These are phyloP conservation scores for Pinctada fucata DNA, from an alignment of 2,888 invertebrate species.

Conservation along the genomic window DNA sequence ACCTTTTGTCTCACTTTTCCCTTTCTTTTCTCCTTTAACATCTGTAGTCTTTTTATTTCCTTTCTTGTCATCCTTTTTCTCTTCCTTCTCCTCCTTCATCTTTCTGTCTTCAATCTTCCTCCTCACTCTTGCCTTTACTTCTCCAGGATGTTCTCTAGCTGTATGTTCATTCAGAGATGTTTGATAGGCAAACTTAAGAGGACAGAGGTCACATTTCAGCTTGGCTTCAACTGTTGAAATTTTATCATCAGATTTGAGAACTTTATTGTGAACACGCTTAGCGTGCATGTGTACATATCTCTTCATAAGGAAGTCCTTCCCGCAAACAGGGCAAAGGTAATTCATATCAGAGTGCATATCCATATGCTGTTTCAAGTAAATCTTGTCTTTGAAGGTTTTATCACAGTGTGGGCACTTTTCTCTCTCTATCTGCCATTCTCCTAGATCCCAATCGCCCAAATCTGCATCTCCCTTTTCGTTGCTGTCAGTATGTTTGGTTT, in stretches of 20 bases:
- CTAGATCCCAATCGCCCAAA: background rate
- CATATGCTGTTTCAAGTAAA: slow-evolving; percentile 1
- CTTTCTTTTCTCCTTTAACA: background rate
- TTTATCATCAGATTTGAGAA: background rate
- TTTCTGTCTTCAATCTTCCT: background rate
- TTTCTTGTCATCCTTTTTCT: background rate
- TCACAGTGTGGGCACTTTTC: background rate
- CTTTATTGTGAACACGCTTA: background rate
- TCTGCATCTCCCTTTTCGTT: too few relatives aligned
- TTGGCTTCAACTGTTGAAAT: background rate
- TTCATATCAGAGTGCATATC: background rate
- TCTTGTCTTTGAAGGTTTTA: background rate
- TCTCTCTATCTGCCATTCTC: background rate
- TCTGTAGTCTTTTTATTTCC: too few relatives aligned
- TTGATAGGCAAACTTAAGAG: background rate
- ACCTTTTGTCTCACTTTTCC: background rate
- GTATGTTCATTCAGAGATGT: background rate
- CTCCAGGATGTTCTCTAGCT: background rate
- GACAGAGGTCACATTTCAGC: background rate
- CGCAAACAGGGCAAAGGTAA: background rate
- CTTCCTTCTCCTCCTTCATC: background rate
- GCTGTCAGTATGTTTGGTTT: too few relatives aligned
- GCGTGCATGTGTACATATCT: background rate
- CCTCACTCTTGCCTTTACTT: background rate
- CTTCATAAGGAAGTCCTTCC: background rate